Base-by-base conservation (phyloP, 2,888 invertebrate genomes). In the Ariolimax columbianus region DNA sequence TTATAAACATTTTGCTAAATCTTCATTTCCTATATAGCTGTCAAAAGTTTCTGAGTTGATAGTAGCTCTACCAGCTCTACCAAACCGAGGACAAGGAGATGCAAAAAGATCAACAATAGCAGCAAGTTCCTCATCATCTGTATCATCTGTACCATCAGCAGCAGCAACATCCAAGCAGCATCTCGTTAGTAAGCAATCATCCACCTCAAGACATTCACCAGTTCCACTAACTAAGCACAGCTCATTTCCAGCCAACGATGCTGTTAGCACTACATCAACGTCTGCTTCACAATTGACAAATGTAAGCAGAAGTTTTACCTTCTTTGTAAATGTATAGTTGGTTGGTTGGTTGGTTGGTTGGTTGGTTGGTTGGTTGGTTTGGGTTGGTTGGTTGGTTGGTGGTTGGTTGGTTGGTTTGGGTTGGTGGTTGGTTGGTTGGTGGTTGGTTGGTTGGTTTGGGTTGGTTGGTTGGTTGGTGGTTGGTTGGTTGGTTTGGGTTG, bases 161-260 rank as follows among this genome's bases (percentile, higher is more conserved):
- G 78, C 40, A 78, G 66, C 79, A 3, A 38, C 66, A 66, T 14
- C 40, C 7, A 79, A 66, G 47, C 79, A 79, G 43, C 30, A 66
- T 6, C 14, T n/a, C 36, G n/a, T 26, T n/a, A 72, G 9, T 36
- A 81, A 72, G 38, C 81, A 81, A 17, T 19, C 55, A 55, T 6
- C 81, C 47, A 47, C 4, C 63, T 3, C 26, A 19, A 51, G 72
- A 55, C 81, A 72, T 66, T 68, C 79, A 79, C 66, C 79, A 43
- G 79, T 26, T 43, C 79, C 43, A 19, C 38, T 83, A n/a, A 30
- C 38, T 33, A 55, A 38, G 3, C 83, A 83, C 38, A 83, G 78
- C 14, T 83, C 83, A 0, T 36, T 66, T n/a, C 38, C 83, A 33
- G 38, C 59, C 43, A 78, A 30, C 30, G 78, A 78, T 66, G 19